These are phyloP conservation scores for Ageneiosus marmoratus DNA, from an alignment of 2,113 vertebrate species.

Conservation along the genomic window DNA sequence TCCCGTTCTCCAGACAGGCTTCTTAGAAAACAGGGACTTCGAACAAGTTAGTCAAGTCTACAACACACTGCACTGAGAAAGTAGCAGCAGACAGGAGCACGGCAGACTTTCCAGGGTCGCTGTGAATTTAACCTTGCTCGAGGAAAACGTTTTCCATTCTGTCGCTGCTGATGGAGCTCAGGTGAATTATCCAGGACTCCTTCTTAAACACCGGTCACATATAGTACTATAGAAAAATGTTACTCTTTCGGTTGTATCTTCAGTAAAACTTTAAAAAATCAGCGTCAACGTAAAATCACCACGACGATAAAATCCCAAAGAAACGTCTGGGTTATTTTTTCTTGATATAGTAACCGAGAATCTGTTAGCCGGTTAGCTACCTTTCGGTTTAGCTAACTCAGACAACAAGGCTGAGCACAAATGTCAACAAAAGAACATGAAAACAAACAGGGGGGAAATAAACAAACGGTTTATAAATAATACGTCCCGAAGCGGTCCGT, in stretches of 20 bases:
- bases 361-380: neutral
- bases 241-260: neutral
- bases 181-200: conserved; percentile 1
- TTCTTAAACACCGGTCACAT: conserved; percentile 23
- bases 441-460: neutral
- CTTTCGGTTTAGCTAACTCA: neutral
- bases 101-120: neutral
- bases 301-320: neutral
- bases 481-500: neutral
- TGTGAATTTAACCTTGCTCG: conserved; percentile 60
- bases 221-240: neutral
- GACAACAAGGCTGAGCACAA: neutral
- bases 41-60: neutral
- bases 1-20: neutral
- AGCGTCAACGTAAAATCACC: too few relatives aligned
- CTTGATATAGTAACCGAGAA: neutral
- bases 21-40: neutral
- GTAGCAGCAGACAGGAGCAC: neutral
- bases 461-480: neutral
- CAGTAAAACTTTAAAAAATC: neutral
- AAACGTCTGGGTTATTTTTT: neutral
- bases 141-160: conserved; percentile 58
- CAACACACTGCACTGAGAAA: neutral
- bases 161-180: neutral
- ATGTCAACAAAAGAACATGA: neutral